Percentiles rank a stretch among this genome's conserved stretches.
These are phyloP conservation scores for Pterocles gutturalis DNA, from an alignment of 2,113 vertebrate species.

Conservation along the genomic window DNA sequence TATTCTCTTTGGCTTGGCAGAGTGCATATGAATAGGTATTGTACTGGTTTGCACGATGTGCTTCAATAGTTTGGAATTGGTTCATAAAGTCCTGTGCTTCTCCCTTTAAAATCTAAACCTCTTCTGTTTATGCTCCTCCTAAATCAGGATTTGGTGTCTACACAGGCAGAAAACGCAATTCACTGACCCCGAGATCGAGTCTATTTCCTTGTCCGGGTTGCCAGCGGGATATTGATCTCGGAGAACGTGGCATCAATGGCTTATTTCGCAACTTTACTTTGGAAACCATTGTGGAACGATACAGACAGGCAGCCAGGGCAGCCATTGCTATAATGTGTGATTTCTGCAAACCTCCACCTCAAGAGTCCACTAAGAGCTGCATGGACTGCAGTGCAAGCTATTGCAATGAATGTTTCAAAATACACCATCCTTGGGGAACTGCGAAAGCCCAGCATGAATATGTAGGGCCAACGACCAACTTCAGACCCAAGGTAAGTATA, in stretches of 20 bases:
- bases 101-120: background rate
- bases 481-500: constrained; percentile 89
- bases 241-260: constrained; percentile 95
- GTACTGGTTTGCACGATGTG: background rate
- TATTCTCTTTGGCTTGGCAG: constrained; percentile 30
- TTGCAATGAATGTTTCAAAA: constrained; percentile 97
- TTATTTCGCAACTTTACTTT: constrained; percentile 96
- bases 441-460: constrained; percentile 96
- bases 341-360: constrained; percentile 91
- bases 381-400: constrained; percentile 97
- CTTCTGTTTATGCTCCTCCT: constrained; percentile 29
- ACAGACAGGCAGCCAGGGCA: constrained; percentile 92
- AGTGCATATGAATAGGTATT: background rate
- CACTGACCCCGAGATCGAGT: constrained; percentile 88
- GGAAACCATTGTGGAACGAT: constrained; percentile 96
- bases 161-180: constrained; percentile 90
- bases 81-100: background rate
- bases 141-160: constrained; percentile 80
- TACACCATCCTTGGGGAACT: constrained; percentile 96
- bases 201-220: constrained; percentile 92
- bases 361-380: constrained; percentile 98
- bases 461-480: constrained; percentile 94
- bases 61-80: background rate
- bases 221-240: constrained; percentile 92
- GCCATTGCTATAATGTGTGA: constrained; percentile 95